Evolutionary conservation across 2,797 vertebrate genomes (phyloP).

Genomic region (Lophius americanus): DNA sequence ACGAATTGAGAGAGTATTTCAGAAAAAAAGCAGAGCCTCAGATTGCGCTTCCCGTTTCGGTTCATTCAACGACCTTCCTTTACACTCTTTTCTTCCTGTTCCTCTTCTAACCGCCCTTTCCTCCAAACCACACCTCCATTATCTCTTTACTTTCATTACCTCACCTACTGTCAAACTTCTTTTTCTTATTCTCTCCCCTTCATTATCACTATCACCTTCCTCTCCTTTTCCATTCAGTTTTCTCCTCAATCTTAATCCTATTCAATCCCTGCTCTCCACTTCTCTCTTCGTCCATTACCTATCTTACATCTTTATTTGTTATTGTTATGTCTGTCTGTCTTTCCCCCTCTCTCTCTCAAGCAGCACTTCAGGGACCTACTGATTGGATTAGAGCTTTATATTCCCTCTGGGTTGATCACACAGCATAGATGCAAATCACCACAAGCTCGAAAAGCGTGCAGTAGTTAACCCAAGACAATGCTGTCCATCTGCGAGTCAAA

Average conservation of each 20-base stretch:
- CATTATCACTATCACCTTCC: constrained; percentile 40
- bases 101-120: constrained; percentile 16
- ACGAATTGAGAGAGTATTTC: too few species aligned
- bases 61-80: constrained; percentile 27
- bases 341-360: constrained; percentile 81
- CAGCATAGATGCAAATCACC: constrained; percentile 90
- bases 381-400: constrained; percentile 99
- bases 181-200: constrained; percentile 21
- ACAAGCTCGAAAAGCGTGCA: constrained; percentile 71
- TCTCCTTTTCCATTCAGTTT: constrained; percentile 24
- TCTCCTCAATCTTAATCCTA: constrained; percentile 47
- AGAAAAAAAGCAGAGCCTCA: constrained; percentile 18
- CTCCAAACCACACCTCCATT: constrained; percentile 34
- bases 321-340: constrained; percentile 43
- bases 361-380: constrained; percentile 92
- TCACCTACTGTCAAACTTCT: constrained; percentile 3
- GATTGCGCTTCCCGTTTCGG: constrained; percentile 29
- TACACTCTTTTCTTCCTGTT: constrained; percentile 22
- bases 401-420: constrained; percentile 92
- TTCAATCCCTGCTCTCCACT: constrained; percentile 34
- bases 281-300: constrained; percentile 22
- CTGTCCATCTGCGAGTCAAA: constrained; percentile 65
- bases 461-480: constrained; percentile 60
- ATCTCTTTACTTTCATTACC: constrained; percentile 32
- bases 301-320: constrained; percentile 72